Evolutionary conservation across 2,888 invertebrate species (phyloP).

Genomic region (Folsomia candida): DNA sequence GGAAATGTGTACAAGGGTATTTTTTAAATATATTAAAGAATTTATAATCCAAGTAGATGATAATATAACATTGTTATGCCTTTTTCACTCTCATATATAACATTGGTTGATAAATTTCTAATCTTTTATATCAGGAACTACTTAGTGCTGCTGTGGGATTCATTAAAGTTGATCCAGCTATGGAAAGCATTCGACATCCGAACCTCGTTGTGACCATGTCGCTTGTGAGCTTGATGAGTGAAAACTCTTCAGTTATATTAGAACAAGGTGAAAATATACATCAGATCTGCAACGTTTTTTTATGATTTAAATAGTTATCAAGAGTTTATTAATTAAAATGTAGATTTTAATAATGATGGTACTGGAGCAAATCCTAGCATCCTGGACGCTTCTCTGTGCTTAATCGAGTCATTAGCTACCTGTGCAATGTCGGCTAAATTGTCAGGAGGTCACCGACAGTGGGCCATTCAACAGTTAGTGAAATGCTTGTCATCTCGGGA

Average conservation of each 20-base stretch:
- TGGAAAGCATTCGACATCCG: conserved; percentile 41
- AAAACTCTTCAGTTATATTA: conserved; percentile 49
- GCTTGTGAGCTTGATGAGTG: conserved; percentile 59
- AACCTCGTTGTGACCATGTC: conserved; percentile 63
- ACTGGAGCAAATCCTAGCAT: too few relatives aligned
- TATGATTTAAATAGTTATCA: background rate
- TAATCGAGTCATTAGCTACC: conserved; percentile 63
- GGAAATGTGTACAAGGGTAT: conserved; percentile 61
- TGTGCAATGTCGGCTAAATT: conserved; percentile 61
- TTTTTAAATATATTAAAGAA: background rate
- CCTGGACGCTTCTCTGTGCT: conserved; percentile 55
- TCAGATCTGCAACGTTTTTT: background rate
- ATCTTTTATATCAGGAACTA: conserved; percentile 54
- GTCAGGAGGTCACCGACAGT: conserved; percentile 59
- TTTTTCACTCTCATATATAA: background rate
- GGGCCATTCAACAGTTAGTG: conserved; percentile 64
- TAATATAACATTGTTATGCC: background rate
- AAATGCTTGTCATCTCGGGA: conserved; percentile 56
- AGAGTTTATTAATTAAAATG: background rate
- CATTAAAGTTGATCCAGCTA: conserved; percentile 36
- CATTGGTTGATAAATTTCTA: background rate
- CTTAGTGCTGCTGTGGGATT: conserved; percentile 58
- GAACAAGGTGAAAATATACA: conserved; percentile 44
- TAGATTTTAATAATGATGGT: too few relatives aligned
- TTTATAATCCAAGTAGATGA: background rate